Evolutionary conservation across 2,113 vertebrate species (phyloP).

Genomic region (Hydrochoerus hydrochaeris): DNA sequence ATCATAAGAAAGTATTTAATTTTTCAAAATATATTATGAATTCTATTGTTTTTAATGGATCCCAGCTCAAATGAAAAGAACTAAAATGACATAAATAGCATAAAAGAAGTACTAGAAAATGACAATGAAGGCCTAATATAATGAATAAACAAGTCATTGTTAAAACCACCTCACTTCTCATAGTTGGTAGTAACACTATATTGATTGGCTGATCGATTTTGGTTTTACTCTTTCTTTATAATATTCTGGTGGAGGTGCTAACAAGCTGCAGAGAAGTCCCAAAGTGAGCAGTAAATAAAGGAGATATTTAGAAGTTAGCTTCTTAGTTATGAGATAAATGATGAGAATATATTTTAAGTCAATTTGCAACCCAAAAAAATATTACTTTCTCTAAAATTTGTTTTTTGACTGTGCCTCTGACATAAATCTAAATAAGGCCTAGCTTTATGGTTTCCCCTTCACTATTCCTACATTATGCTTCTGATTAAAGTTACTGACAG

Average conservation of each 20-base stretch:
- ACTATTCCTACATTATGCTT: not conserved
- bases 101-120: not conserved
- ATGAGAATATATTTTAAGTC: not conserved
- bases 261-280: not conserved
- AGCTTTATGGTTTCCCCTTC: not conserved
- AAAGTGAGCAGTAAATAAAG: slow-evolving; percentile 27
- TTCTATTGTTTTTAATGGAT: not conserved
- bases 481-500: not conserved
- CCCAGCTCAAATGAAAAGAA: slow-evolving; percentile 35
- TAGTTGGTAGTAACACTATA: not conserved
- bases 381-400: not conserved
- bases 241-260: slow-evolving; percentile 6
- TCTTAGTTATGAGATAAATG: not conserved
- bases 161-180: not conserved
- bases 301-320: slow-evolving; percentile 34
- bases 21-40: not conserved
- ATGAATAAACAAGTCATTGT: not conserved
- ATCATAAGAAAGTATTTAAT: slow-evolving; percentile 26
- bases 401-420: not conserved
- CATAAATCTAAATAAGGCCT: not conserved
- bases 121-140: not conserved
- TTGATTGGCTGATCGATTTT: slow-evolving; percentile 18
- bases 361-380: slow-evolving; percentile 24
- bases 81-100: not conserved
- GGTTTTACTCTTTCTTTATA: slow-evolving; percentile 15